Conservation (phyloP, 2,113 vertebrate species). For the Anser brachyrhynchus region DNA sequence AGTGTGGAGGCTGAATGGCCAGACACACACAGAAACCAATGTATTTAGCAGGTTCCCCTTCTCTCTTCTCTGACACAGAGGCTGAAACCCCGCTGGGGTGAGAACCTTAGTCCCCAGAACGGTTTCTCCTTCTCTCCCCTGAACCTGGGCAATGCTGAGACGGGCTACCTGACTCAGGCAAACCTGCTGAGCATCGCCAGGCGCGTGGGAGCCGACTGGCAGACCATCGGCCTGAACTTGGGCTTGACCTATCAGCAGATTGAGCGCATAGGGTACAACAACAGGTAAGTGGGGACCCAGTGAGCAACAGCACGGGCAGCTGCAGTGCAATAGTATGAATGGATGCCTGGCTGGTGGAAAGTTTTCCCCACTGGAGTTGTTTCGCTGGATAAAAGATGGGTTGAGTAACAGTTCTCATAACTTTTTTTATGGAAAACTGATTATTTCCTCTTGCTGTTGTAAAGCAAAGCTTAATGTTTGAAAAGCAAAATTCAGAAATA, state of each 20-base stretch:
- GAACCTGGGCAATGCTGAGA: slow-evolving; percentile 92
- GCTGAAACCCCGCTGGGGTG: slow-evolving; percentile 37
- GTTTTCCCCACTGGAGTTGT: not conserved
- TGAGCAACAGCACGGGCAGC: not conserved
- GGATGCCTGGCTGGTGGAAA: not conserved
- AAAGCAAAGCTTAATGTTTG: not conserved
- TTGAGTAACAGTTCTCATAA: not conserved
- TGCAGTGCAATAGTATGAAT: not conserved
- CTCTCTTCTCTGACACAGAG: slow-evolving; percentile 53
- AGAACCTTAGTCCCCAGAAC: not conserved
- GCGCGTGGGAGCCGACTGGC: slow-evolving; percentile 89
- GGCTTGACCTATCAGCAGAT: slow-evolving; percentile 86
- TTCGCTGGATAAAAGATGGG: not conserved
- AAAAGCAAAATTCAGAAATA: slow-evolving; percentile 7
- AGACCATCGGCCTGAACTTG: slow-evolving; percentile 86
- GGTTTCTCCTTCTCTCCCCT: slow-evolving; percentile 78
- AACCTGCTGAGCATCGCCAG: slow-evolving; percentile 91
- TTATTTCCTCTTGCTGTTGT: not conserved
- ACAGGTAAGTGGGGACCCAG: slow-evolving; percentile 76
- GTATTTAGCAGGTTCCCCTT: not conserved
- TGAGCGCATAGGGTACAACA: slow-evolving; percentile 84
- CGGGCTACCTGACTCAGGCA: slow-evolving; percentile 91
- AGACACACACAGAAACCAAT: not conserved
- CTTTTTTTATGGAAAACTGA: not conserved
- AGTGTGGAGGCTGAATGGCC: not conserved